These are phyloP conservation scores for Actinernus sp. DNA, from an alignment of 92 coral and sea anemone genomes.

Conservation along the genomic window DNA sequence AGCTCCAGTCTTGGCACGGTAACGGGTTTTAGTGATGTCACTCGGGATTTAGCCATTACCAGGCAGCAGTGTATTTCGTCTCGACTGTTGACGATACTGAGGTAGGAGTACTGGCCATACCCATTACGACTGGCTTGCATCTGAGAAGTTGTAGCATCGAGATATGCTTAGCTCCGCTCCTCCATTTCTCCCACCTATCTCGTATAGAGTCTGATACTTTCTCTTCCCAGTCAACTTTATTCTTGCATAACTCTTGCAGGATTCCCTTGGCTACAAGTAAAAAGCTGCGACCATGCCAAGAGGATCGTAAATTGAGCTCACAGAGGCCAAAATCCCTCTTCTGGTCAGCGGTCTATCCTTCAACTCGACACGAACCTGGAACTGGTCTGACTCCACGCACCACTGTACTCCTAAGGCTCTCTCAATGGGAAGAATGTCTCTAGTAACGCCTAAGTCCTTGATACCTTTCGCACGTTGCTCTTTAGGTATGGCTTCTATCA, in stretches of 20 bases:
- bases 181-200: constrained; percentile 61
- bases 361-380: constrained; percentile 43
- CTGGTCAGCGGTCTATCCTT: no score
- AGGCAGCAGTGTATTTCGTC: no score
- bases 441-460: constrained; percentile 17
- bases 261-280: constrained; percentile 45
- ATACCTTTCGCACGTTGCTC: constrained; percentile 42
- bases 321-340: constrained; percentile 42
- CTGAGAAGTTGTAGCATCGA: no score
- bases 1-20: no score
- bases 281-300: constrained; percentile 55
- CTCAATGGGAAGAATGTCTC: constrained; percentile 47
- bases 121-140: no score
- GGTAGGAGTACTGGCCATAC: no score
- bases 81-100: no score
- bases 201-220: constrained; percentile 43
- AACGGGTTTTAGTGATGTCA: no score
- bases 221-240: constrained; percentile 60
- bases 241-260: constrained; percentile 55
- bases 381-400: constrained; percentile 55
- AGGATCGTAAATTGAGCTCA: constrained; percentile 54
- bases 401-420: constrained; percentile 66
- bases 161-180: no score
- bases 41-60: no score
- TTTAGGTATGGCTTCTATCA: constrained; percentile 37